Evolutionary conservation across 2,888 invertebrate species (phyloP).

Genomic region (Calameuta pallipes): DNA sequence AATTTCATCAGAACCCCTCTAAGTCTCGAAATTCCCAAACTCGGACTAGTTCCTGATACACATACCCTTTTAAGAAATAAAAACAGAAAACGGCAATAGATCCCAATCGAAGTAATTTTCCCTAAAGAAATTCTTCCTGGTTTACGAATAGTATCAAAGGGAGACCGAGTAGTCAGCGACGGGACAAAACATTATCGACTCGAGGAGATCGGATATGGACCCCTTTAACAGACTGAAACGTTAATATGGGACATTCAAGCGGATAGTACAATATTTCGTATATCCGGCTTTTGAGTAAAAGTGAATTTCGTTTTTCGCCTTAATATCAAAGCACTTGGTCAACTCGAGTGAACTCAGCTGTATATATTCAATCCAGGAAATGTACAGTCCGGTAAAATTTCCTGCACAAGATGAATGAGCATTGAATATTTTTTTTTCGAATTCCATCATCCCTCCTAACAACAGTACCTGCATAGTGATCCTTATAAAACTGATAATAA

Average conservation of each 20-base stretch:
- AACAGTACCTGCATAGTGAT: background rate
- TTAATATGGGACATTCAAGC: conserved; percentile 62
- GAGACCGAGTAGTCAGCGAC: conserved; percentile 2
- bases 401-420: background rate
- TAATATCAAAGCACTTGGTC: background rate
- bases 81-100: background rate
- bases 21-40: too few species aligned
- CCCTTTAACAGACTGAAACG: conserved; percentile 57
- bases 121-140: background rate
- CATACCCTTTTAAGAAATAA: background rate
- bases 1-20: background rate
- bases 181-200: conserved; percentile 32
- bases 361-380: background rate
- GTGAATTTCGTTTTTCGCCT: background rate
- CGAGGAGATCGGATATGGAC: conserved; percentile 48
- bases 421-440: background rate
- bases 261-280: conserved; percentile 53
- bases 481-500: too few species aligned
- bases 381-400: background rate
- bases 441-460: background rate
- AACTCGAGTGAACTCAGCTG: background rate
- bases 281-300: background rate
- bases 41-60: too few species aligned
- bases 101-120: background rate
- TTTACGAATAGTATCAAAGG: background rate